These are phyloP conservation scores for Neotragus moschatus DNA, from an alignment of 2,113 vertebrate species.

Conservation along the genomic window DNA sequence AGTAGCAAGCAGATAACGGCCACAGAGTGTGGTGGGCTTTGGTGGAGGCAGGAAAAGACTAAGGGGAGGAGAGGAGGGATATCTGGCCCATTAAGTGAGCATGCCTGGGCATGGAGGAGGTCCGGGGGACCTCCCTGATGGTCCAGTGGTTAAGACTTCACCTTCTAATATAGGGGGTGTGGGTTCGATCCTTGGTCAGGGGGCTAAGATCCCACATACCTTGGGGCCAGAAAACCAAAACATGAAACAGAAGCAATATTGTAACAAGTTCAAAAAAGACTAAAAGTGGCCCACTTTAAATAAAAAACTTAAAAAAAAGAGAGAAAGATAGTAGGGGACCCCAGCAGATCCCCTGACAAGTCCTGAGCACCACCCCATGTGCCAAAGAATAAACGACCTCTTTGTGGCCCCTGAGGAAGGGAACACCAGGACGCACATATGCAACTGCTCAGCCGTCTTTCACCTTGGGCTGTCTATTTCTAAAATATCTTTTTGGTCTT, in stretches of 20 bases:
- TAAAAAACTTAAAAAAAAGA: neutral
- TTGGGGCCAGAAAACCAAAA: neutral
- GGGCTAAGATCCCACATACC: neutral
- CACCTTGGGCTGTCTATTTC: neutral
- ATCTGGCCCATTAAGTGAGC: neutral
- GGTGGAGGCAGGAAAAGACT: neutral
- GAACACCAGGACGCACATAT: neutral
- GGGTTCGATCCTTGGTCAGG: neutral
- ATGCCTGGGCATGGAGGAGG: rapidly evolving
- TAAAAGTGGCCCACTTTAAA: neutral
- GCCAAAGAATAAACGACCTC: neutral
- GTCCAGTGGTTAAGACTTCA: neutral
- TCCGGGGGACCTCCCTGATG: neutral
- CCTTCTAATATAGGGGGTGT: neutral
- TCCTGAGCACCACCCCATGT: neutral
- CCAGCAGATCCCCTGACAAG: neutral
- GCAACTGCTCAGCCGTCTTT: neutral
- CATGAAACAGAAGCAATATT: neutral
- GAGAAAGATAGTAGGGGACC: neutral
- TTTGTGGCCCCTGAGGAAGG: neutral
- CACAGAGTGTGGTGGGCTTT: neutral
- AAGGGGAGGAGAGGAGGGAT: rapidly evolving
- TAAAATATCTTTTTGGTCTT: neutral
- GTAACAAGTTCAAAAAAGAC: neutral
- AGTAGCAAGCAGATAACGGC: neutral